Percentiles rank a stretch among this genome's conserved stretches.
Evolutionary conservation across 2,113 vertebrate genomes (phyloP).

Genomic region (Gallinago undulata): DNA sequence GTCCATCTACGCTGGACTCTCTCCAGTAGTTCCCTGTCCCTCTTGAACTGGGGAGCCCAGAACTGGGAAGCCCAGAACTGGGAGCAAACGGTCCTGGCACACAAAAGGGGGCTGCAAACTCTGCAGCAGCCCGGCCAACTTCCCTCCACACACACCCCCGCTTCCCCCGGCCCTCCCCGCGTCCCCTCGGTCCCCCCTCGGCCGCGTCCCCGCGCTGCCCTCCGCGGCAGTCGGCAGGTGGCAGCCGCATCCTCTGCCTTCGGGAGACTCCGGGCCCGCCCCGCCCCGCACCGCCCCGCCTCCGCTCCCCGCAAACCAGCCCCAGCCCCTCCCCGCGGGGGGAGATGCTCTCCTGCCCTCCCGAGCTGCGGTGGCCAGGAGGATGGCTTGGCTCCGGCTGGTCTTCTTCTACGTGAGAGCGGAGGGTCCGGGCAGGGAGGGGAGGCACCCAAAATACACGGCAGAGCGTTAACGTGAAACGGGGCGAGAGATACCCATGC

Average conservation of each 20-base stretch:
- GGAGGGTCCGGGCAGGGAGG: neutral
- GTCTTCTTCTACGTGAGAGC: neutral
- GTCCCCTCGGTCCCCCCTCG: neutral
- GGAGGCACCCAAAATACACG: neutral
- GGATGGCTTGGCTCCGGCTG: neutral
- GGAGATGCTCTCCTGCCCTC: neutral
- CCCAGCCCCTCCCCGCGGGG: neutral
- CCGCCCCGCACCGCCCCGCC: neutral
- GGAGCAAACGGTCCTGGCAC: neutral
- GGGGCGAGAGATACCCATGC: neutral
- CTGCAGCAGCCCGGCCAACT: neutral
- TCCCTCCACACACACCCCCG: too few species aligned
- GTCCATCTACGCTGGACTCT: too few species aligned
- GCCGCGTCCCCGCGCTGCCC: neutral
- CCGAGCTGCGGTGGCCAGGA: accelerated
- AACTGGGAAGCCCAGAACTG: too few species aligned
- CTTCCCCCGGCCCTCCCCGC: neutral
- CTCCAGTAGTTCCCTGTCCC: too few species aligned
- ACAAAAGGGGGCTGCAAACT: neutral
- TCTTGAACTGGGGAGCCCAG: too few species aligned
- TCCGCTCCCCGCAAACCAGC: neutral
- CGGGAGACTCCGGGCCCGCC: accelerated
- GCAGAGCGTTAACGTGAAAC: neutral
- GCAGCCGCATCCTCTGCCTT: neutral
- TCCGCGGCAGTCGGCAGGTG: neutral